Evolutionary conservation across 2,113 vertebrate species (phyloP), one percentile per base, ranked within the genome.

Genomic region (Lepus americanus): DNA sequence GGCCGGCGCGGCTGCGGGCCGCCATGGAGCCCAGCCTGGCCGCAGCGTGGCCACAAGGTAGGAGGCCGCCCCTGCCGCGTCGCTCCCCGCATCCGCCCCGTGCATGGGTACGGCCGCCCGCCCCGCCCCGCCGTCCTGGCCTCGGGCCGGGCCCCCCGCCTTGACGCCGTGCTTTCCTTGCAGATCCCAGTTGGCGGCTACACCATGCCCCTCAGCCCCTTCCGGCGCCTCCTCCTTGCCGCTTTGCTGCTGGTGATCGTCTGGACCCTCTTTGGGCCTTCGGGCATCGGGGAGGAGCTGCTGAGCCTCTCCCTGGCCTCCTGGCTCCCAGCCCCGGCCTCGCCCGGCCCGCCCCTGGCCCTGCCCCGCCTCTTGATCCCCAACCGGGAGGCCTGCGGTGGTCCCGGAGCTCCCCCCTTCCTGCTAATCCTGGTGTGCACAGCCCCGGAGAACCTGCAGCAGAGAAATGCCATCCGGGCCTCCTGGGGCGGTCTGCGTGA

Each of bases 401-500:
- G 92, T 1, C 73, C 95, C 0, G 88, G 87, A 1, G 51, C 59
- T 7, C 94, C 94, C 94, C 99, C 96, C 0, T 98, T 98, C 95
- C 98, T 99, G 95, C 98, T 99, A 49, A 98, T 97, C 61, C 97
- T 99, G 94, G 99, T 99, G 33, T 98, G 97, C 69, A 98, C 98
- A 0, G 98, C 99, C 0, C 98, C 99, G 0, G 97, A 95, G 19
- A 98, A 99, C 78, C 96, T 95, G 74, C 95, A 97, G 89, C 98
- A 97, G 0, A 98, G 99, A 5, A 98, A 98, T 55, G 98, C 98
- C 36, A 99, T 99, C 95, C 97, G 99, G 36, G 97, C 98, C 79
- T 99, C 98, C 2, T 99, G 99, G 99, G 99, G 98, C 0, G 98
- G 98, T 0, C 98, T 98, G 76, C 97, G 96, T 0, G 74, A 98